Evolutionary conservation across 1,140 invertebrate species (phyloP).

Genomic region (Drosophila orosa): DNA sequence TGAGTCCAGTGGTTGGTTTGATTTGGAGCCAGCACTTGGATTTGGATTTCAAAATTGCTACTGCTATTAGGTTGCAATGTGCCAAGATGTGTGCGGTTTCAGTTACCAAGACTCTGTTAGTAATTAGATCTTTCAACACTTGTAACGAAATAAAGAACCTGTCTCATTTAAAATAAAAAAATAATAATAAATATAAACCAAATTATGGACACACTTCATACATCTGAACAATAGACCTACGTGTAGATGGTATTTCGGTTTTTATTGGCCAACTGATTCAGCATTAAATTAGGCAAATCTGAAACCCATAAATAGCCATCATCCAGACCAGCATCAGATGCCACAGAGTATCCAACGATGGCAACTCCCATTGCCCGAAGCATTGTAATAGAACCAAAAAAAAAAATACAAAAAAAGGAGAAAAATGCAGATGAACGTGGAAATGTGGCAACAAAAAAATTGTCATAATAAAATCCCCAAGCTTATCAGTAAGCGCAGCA

Average conservation of each 20-base stretch:
- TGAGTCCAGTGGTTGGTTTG: conserved; percentile 62
- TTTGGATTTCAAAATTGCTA: conserved; percentile 21
- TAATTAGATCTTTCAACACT: too few relatives aligned
- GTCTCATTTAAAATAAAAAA: neutral
- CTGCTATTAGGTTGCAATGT: conserved; percentile 30
- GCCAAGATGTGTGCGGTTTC: conserved; percentile 1
- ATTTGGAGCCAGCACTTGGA: conserved; percentile 31
- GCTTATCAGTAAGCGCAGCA: conserved; percentile 74
- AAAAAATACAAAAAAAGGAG: conserved; percentile 23
- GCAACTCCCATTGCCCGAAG: conserved; percentile 32
- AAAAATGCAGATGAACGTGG: conserved; percentile 33
- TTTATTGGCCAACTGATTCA: conserved; percentile 14
- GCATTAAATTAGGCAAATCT: conserved; percentile 33
- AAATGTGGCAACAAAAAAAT: conserved; percentile 47
- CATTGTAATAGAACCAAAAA: conserved; percentile 38
- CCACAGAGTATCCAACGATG: conserved; percentile 14
- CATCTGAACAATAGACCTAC: neutral
- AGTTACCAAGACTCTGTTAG: too few relatives aligned
- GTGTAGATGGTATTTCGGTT: neutral
- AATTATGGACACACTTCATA: neutral
- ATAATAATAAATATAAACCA: neutral
- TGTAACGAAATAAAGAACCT: neutral
- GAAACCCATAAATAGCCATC: conserved; percentile 30
- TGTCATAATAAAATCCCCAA: conserved; percentile 75
- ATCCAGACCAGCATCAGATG: conserved; percentile 11